Evolutionary conservation across 2,888 invertebrate genomes (phyloP).

Genomic region (Fragum sueziense): DNA sequence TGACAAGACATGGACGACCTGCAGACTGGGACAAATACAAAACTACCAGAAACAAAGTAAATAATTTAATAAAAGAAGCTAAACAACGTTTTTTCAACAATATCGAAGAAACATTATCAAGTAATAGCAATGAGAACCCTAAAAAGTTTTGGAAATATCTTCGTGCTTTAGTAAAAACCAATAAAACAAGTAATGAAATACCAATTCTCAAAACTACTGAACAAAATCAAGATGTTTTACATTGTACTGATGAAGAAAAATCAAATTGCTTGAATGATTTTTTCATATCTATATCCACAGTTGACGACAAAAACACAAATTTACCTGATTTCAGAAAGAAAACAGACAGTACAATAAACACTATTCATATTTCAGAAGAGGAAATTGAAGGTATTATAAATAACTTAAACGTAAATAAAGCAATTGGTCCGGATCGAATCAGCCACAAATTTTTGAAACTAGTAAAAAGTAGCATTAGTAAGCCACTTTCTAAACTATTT

Average conservation of each 20-base stretch:
- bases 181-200: background rate
- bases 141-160: conserved; percentile 20
- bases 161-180: background rate
- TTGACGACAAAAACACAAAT: background rate
- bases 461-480: background rate
- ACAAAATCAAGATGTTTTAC: background rate
- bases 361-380: background rate
- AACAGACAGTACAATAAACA: background rate
- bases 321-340: background rate
- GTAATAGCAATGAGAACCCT: background rate
- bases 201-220: background rate
- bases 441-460: conserved; percentile 16
- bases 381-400: conserved; percentile 1
- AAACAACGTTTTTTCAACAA: conserved; percentile 5
- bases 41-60: conserved; percentile 20
- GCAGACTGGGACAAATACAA: conserved; percentile 23
- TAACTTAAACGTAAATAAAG: conserved; percentile 16
- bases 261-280: conserved; percentile 14
- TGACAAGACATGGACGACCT: conserved; percentile 1
- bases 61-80: conserved; percentile 22
- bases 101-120: background rate
- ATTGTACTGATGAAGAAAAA: conserved; percentile 12
- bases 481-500: conserved; percentile 10
- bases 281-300: conserved; percentile 1
- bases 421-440: conserved; percentile 2